These are phyloP conservation scores for Odontocolon sp. DNA, from an alignment of 2,888 invertebrate genomes.

Conservation along the genomic window DNA sequence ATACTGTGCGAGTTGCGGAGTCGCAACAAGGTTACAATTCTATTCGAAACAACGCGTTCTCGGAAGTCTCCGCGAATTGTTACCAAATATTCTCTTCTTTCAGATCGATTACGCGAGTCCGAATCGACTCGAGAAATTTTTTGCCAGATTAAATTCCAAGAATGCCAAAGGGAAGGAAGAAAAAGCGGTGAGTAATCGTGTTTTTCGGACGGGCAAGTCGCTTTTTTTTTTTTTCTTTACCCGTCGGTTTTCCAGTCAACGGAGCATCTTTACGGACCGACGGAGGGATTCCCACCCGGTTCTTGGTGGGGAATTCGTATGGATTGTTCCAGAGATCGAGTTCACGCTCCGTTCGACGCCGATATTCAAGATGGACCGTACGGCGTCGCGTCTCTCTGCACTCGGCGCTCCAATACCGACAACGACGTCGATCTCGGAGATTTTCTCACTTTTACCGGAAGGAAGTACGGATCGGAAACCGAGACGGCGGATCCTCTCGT, in stretches of 20 bases:
- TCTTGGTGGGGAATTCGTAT: slow-evolving; percentile 79
- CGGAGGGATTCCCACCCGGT: slow-evolving; percentile 71
- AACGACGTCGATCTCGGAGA: slow-evolving; percentile 76
- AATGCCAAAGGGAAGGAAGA: slow-evolving; percentile 58
- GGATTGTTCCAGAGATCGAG: slow-evolving; percentile 76
- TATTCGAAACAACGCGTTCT: neutral
- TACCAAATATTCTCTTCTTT: slow-evolving; percentile 21
- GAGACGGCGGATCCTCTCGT: slow-evolving; percentile 68
- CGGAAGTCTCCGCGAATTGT: neutral
- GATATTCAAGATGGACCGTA: slow-evolving; percentile 73
- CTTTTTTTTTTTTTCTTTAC: neutral
- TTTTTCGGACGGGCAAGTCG: neutral
- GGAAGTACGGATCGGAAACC: slow-evolving; percentile 55
- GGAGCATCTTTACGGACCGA: slow-evolving; percentile 71
- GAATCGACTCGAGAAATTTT: slow-evolving; percentile 68
- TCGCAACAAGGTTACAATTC: slow-evolving; percentile 65
- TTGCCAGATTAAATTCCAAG: slow-evolving; percentile 68
- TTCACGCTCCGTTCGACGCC: slow-evolving; percentile 74
- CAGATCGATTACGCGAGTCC: slow-evolving; percentile 66
- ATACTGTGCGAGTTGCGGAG: slow-evolving; percentile 64
- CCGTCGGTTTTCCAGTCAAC: slow-evolving; percentile 52
- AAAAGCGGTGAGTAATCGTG: slow-evolving; percentile 53
- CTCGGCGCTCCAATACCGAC: slow-evolving; percentile 66
- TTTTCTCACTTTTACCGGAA: slow-evolving; percentile 73
- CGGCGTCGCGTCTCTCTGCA: slow-evolving; percentile 75